Conservation (phyloP, 2,797 vertebrate genomes). For the Carduelis carduelis region DNA sequence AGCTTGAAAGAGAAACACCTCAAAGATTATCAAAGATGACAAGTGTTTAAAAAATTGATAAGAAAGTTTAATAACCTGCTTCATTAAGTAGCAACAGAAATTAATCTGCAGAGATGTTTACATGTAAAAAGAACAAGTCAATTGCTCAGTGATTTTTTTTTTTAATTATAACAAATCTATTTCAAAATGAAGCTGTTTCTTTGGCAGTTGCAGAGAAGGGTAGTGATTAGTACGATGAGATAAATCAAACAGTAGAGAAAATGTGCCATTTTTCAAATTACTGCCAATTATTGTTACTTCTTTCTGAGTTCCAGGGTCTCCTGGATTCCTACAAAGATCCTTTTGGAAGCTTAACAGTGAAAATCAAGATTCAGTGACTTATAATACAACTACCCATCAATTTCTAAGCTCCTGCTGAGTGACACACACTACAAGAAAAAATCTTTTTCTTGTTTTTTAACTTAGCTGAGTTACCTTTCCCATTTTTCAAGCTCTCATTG, state of each 20-base stretch:
- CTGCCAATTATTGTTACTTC: neutral
- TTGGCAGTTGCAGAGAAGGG: neutral
- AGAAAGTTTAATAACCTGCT: constrained; percentile 73
- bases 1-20: constrained; percentile 73
- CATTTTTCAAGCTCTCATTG: neutral
- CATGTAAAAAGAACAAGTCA: constrained; percentile 49
- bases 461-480: neutral
- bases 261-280: neutral
- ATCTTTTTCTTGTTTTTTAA: neutral
- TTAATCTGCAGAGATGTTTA: constrained; percentile 71
- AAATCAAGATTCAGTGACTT: neutral
- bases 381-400: neutral
- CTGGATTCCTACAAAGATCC: constrained; percentile 4
- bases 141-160: constrained; percentile 34
- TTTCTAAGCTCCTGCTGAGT: neutral
- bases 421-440: neutral
- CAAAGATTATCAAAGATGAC: constrained; percentile 71
- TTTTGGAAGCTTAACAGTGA: neutral
- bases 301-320: neutral
- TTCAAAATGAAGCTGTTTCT: constrained; percentile 23
- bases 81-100: constrained; percentile 74
- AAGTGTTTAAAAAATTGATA: constrained; percentile 79
- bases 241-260: constrained; percentile 27
- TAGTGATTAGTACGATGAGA: neutral
- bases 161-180: constrained; percentile 50